Evolutionary conservation across 2,797 vertebrate species (phyloP).

Genomic region (Arnoldichthys spilopterus): DNA sequence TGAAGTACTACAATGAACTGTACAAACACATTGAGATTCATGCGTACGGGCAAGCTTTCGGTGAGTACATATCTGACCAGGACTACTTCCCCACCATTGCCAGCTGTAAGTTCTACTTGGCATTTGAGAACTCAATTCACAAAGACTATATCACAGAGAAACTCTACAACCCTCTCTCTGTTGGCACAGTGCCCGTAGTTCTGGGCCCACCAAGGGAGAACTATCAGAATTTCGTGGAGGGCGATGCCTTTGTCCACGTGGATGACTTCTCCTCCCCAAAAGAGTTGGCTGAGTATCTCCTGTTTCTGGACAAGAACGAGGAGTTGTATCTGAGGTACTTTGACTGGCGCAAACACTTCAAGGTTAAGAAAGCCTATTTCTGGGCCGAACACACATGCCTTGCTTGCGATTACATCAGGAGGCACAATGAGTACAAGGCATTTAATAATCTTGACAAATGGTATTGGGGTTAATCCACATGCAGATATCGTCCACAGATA

Average conservation of each 20-base stretch:
- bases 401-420: conserved; percentile 92
- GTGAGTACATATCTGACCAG: conserved; percentile 90
- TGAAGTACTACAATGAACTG: conserved; percentile 97
- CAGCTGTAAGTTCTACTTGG: conserved; percentile 95
- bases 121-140: conserved; percentile 98
- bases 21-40: conserved; percentile 96
- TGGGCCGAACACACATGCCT: conserved; percentile 97
- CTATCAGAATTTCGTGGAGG: conserved; percentile 96
- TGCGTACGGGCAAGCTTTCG: conserved; percentile 93
- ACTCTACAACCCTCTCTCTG: conserved; percentile 93
- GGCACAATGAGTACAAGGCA: conserved; percentile 94
- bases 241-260: conserved; percentile 95
- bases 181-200: conserved; percentile 94
- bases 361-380: conserved; percentile 90
- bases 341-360: conserved; percentile 95
- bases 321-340: conserved; percentile 94
- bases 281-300: conserved; percentile 93
- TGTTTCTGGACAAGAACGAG: conserved; percentile 93
- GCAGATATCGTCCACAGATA: background rate
- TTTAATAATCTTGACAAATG: conserved; percentile 95
- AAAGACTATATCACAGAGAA: conserved; percentile 99
- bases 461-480: conserved; percentile 89
- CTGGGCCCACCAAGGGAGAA: conserved; percentile 92
- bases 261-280: conserved; percentile 93
- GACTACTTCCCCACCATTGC: conserved; percentile 94